Percentiles rank a stretch among this genome's conserved stretches.
Conservation (phyloP, 2,113 vertebrate genomes). For the Macaca fascicularis region DNA sequence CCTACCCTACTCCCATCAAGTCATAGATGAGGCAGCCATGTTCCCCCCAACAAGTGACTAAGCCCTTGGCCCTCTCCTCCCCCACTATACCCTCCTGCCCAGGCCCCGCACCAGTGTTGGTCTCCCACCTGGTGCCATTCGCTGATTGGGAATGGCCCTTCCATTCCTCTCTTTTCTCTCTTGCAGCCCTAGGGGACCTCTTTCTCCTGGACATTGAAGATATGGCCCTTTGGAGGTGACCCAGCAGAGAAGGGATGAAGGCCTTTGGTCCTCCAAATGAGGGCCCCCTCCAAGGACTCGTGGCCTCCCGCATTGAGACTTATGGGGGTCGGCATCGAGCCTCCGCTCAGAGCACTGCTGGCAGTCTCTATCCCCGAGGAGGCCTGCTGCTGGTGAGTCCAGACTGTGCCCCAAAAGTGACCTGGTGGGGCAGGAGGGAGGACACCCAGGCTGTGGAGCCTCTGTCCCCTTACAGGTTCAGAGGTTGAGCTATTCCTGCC, state of each 20-base stretch:
- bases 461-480: not conserved
- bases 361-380: not conserved
- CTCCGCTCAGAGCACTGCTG: not conserved
- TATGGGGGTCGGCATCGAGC: slow-evolving; percentile 36
- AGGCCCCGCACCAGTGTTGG: not conserved
- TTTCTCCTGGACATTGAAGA: not conserved
- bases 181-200: slow-evolving; percentile 14
- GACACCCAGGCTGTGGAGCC: not conserved
- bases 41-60: not conserved
- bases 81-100: not conserved
- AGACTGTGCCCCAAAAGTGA: not conserved
- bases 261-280: not conserved
- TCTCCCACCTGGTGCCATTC: not conserved
- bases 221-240: slow-evolving; percentile 66
- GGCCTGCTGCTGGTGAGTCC: slow-evolving; percentile 22
- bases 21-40: not conserved
- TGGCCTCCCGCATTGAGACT: slow-evolving; percentile 64
- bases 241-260: slow-evolving; percentile 58
- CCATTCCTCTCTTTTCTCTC: not conserved
- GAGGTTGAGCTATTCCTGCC: not conserved
- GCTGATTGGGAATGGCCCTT: not conserved
- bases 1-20: not conserved
- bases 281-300: slow-evolving; percentile 37
- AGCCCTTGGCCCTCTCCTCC: not conserved
- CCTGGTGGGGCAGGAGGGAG: slow-evolving; percentile 4